Percentiles rank a stretch among this genome's conserved stretches.
Evolutionary conservation across 2,888 invertebrate species (phyloP).

Genomic region (Pedicia rivosa): DNA sequence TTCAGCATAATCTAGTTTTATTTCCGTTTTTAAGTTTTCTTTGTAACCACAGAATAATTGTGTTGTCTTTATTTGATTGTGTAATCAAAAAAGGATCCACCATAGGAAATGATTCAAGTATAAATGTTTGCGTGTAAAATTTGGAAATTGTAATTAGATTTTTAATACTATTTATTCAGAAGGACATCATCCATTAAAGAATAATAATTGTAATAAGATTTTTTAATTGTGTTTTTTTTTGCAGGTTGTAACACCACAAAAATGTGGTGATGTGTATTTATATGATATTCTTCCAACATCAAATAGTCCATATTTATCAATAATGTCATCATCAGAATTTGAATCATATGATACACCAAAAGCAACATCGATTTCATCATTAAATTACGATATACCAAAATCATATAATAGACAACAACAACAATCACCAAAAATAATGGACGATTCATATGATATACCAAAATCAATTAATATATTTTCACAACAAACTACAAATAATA

Average conservation of each 20-base stretch:
- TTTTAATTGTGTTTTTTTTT: too few species aligned
- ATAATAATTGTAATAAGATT: too few species aligned
- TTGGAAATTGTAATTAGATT: too few species aligned
- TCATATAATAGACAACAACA: slow-evolving; percentile 29
- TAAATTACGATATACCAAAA: slow-evolving; percentile 37
- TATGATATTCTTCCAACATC: slow-evolving; percentile 42
- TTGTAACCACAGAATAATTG: too few species aligned
- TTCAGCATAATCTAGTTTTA: too few species aligned
- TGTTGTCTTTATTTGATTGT: too few species aligned
- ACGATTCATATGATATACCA: slow-evolving; percentile 49
- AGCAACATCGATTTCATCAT: slow-evolving; percentile 40
- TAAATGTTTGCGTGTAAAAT: too few species aligned
- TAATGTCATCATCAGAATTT: slow-evolving; percentile 24
- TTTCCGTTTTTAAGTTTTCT: too few species aligned
- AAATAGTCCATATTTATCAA: slow-evolving; percentile 21
- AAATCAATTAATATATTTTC: slow-evolving; percentile 33
- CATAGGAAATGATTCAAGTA: too few species aligned
- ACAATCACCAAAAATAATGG: slow-evolving; percentile 13
- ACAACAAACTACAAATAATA: slow-evolving; percentile 37
- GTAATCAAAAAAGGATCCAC: too few species aligned
- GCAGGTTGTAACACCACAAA: slow-evolving; percentile 53
- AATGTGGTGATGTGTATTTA: slow-evolving; percentile 54
- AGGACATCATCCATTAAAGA: too few species aligned
- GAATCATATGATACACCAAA: slow-evolving; percentile 42
- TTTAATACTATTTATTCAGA: too few species aligned